A percentile compares a stretch with the other conserved stretches of the same genome.
These are phyloP conservation scores for Mandrillus leucophaeus DNA, from an alignment of 2,113 vertebrate genomes.

Conservation along the genomic window DNA sequence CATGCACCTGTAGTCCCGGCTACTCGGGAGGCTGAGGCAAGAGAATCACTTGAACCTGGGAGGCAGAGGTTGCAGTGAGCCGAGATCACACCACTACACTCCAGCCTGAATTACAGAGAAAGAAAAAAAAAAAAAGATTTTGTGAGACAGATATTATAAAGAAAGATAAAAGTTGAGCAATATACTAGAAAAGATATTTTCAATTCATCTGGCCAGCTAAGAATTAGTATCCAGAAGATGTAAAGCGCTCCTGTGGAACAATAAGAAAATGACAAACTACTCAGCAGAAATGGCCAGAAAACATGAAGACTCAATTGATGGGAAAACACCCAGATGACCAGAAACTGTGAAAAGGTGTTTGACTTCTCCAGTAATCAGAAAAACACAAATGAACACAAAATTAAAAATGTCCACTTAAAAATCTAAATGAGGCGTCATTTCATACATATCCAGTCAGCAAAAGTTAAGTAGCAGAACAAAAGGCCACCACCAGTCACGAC, in stretches of 20 bases:
- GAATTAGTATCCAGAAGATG: background rate
- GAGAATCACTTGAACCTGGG: too few species aligned
- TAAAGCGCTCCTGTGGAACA: background rate
- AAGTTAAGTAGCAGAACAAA: background rate
- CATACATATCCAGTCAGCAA: fast-evolving
- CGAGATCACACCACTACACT: too few species aligned
- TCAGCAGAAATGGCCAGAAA: background rate
- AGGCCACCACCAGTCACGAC: background rate
- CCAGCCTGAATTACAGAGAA: too few species aligned
- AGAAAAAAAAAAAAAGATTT: too few species aligned
- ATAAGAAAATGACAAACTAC: background rate
- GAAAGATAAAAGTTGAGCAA: too few species aligned
- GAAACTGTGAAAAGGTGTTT: background rate
- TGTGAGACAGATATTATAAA: too few species aligned
- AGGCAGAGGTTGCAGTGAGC: too few species aligned
- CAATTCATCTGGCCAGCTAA: too few species aligned
- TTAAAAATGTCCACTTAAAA: background rate
- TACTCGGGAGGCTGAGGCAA: too few species aligned
- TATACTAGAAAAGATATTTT: too few species aligned
- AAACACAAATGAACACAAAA: background rate
- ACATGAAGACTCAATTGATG: too few species aligned
- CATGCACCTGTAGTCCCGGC: too few species aligned
- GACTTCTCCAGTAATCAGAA: background rate
- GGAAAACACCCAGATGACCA: background rate
- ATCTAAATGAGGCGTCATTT: background rate